phyloP scores from a whole-genome alignment of 2,797 vertebrate species.

The Anableps anableps region DNA sequence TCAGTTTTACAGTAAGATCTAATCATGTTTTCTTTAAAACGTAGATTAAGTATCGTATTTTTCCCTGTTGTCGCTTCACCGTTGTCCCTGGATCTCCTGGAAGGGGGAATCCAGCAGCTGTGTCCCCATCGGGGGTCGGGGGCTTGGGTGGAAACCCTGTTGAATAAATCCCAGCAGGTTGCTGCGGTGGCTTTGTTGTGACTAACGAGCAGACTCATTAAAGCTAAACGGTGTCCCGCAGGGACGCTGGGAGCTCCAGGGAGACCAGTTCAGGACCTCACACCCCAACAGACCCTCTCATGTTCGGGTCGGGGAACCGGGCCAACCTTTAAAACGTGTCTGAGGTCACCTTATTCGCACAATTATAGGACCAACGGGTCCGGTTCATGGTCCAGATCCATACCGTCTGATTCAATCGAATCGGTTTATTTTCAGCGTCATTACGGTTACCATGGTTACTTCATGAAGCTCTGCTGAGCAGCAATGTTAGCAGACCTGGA shows the following conservation, averaged over 20 bases:
- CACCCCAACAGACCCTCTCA: not conserved
- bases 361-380: not conserved
- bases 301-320: not conserved
- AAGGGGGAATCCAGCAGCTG: too few relatives aligned
- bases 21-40: not conserved
- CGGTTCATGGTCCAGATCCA: too few relatives aligned
- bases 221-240: conserved; percentile 35
- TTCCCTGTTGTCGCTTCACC: not conserved
- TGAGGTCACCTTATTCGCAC: not conserved
- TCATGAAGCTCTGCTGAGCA: too few relatives aligned
- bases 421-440: too few relatives aligned
- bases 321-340: not conserved
- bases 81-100: too few relatives aligned
- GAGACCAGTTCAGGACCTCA: conserved; percentile 14
- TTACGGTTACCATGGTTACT: too few relatives aligned
- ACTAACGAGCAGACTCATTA: conserved; percentile 21
- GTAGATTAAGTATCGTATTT: not conserved
- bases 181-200: not conserved
- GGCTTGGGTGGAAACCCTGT: not conserved
- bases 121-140: too few relatives aligned
- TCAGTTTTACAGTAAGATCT: not conserved
- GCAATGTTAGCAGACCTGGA: too few relatives aligned
- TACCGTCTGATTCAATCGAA: too few relatives aligned
- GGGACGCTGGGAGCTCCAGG: too few relatives aligned
- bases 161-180: not conserved